Percentiles rank a stretch among this genome's conserved stretches.
These are phyloP conservation scores for Ostrea denselamellosa DNA, from an alignment of 1,140 invertebrate species.

Conservation along the genomic window DNA sequence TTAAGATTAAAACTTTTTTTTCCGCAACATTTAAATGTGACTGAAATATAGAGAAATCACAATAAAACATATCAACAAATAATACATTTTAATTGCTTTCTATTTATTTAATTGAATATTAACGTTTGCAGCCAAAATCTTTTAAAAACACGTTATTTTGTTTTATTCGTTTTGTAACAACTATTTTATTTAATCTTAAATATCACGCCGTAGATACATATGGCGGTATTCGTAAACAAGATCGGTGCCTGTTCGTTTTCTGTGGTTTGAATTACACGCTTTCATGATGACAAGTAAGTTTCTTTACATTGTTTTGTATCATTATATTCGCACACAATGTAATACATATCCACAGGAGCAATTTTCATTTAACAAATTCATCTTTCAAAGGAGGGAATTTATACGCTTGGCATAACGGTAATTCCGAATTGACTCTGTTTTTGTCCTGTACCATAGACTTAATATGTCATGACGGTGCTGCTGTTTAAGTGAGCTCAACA, in stretches of 20 bases:
- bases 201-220: slow-evolving; percentile 18
- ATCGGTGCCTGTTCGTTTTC: not conserved
- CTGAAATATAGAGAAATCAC: too few relatives aligned
- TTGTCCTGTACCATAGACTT: not conserved
- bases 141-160: too few relatives aligned
- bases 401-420: not conserved
- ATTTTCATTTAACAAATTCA: not conserved
- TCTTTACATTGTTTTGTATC: not conserved
- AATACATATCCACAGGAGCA: not conserved
- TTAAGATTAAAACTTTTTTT: too few relatives aligned
- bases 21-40: too few relatives aligned
- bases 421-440: not conserved
- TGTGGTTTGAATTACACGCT: not conserved
- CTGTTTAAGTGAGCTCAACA: too few relatives aligned
- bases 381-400: not conserved
- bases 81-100: too few relatives aligned
- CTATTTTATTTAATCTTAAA: not conserved
- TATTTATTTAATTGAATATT: too few relatives aligned
- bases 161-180: not conserved
- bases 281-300: not conserved
- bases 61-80: too few relatives aligned
- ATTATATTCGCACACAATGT: not conserved
- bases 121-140: too few relatives aligned
- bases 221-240: slow-evolving; percentile 34
- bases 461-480: too few relatives aligned